Percentiles rank a stretch among this genome's conserved stretches.
Conservation (phyloP, 2,888 invertebrate genomes). For the Scaeva pyrastri region DNA sequence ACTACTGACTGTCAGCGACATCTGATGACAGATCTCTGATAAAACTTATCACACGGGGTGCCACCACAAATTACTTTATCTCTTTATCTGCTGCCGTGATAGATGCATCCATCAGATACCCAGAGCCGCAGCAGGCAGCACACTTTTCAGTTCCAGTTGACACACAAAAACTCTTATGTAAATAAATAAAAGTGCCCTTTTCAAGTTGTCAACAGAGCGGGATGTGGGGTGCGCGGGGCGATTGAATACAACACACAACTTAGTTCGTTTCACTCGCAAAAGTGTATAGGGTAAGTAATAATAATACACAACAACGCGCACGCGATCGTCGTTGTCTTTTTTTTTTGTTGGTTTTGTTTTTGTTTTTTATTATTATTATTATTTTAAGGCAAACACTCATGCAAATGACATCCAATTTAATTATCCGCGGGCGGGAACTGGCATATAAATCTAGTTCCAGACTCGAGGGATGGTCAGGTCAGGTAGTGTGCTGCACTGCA, state of each 20-base stretch:
- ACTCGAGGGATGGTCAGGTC: conserved; percentile 70
- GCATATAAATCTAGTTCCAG: conserved; percentile 71
- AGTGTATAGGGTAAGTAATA: conserved; percentile 36
- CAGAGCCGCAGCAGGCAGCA: conserved; percentile 61
- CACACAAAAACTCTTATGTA: conserved; percentile 43
- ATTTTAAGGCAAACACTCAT: conserved; percentile 38
- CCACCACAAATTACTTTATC: conserved; percentile 45
- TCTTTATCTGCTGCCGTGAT: conserved; percentile 49
- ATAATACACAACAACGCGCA: conserved; percentile 64
- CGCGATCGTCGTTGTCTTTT: conserved; percentile 54
- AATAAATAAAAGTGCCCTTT: conserved; percentile 61
- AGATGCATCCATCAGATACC: conserved; percentile 48
- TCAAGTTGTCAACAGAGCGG: conserved; percentile 41
- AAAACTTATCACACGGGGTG: conserved; percentile 63
- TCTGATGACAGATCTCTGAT: conserved; percentile 65
- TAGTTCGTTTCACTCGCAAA: conserved; percentile 33
- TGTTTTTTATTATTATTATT: not conserved
- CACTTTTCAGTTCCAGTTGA: conserved; percentile 50
- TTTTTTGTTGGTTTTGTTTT: not conserved
- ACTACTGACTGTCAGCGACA: conserved; percentile 58
- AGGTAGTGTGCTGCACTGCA: conserved; percentile 65
- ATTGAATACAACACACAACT: not conserved
- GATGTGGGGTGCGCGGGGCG: not conserved
- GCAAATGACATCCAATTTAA: conserved; percentile 69
- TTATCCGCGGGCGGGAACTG: conserved; percentile 74